Evolutionary conservation across 2,888 invertebrate genomes (phyloP).

Genomic region (Glyphotaelius pellucidus): DNA sequence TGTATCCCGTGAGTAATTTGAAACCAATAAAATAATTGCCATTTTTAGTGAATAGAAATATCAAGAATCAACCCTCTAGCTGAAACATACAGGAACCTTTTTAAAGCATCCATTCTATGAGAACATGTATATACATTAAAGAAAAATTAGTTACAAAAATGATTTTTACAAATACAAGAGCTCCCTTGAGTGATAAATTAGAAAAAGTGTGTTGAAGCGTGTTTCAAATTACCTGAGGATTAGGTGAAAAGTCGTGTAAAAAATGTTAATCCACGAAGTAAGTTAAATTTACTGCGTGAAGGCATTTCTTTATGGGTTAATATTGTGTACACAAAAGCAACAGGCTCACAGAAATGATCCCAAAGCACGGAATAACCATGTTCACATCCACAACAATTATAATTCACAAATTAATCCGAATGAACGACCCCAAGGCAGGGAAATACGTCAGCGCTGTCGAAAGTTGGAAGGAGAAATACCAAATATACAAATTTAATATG

Average conservation of each 20-base stretch:
- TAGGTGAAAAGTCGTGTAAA: neutral
- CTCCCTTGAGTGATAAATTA: slow-evolving; percentile 9
- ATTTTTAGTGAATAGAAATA: too few species aligned
- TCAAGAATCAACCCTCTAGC: too few species aligned
- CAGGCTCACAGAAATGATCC: slow-evolving; percentile 48
- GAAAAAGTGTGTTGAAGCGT: neutral
- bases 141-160: neutral
- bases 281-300: neutral
- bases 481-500: neutral
- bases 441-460: neutral
- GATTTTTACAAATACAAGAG: neutral
- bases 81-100: too few species aligned
- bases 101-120: too few species aligned
- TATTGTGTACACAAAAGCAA: slow-evolving; percentile 45
- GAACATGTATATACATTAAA: neutral
- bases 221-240: neutral
- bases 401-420: slow-evolving; percentile 16
- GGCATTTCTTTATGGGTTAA: neutral
- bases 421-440: neutral
- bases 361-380: slow-evolving; percentile 50
- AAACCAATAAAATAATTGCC: too few species aligned
- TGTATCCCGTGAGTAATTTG: too few species aligned
- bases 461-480: neutral
- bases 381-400: slow-evolving; percentile 24
- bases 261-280: neutral